Evolutionary conservation across 2,113 vertebrate genomes (phyloP), one percentile per base, ranked within the genome.

Genomic region (Sinocyclocheilus anshuiensis): DNA sequence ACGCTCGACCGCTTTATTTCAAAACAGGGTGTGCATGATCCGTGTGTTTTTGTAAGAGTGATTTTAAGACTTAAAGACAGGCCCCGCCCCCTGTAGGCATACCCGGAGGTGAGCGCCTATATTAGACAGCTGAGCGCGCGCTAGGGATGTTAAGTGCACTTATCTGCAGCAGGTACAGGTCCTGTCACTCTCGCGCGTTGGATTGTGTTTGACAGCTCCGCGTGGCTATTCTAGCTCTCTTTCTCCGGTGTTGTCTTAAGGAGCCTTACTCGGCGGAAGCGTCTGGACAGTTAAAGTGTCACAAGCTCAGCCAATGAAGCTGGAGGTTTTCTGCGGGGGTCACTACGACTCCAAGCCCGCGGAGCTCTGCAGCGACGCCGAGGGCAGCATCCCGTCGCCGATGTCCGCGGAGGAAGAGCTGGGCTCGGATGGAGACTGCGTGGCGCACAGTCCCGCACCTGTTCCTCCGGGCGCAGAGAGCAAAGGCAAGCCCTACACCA

Each of bases 351-450:
- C 93, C 81, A 97, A 96, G 89, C 90, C 91, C 4, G 72, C 90
- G 50, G 87, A 94, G 85, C 39, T 89, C 83, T 88, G 90, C 75
- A 92, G 93, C 80, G 95, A 96, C 82, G 93, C 91, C 12, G 95
- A 96, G 71, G 91, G 91, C 78, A 91, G 92, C 86, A 90, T 90
- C 83, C 91, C 92, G 88, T 87, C 94, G 69, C 87, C 91, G 87
- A 50, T 94, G n/a, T 86, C 92, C 4, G 88, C 87, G 1, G 97
- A 97, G 57, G 97, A 98, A 88, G 97, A 97, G 89, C 93, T 98
- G 91, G 96, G 97, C 12, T 98, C 98, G 1, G 98, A 98, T 89
- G 97, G 97, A 10, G 97, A 98, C 91, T 97, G 96, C 86, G 93
- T 95, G 2, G 96, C 96, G 33, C 95, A 96, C 90, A 98, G 97